These are phyloP conservation scores for Drosophila ogumai DNA, from an alignment of 1,140 invertebrate species.

Conservation along the genomic window DNA sequence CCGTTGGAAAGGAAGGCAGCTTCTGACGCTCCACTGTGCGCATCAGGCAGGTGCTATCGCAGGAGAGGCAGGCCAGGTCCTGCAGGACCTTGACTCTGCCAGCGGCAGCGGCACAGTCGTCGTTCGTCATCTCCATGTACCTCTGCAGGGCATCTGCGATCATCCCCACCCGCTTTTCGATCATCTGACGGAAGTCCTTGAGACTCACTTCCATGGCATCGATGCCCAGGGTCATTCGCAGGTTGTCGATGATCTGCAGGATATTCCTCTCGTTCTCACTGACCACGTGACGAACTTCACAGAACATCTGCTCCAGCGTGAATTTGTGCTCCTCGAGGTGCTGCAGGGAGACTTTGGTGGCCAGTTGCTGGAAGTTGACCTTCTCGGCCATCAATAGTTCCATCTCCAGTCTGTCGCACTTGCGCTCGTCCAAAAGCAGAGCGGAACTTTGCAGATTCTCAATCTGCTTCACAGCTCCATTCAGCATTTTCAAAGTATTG, in stretches of 20 bases:
- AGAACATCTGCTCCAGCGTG: conserved; percentile 87
- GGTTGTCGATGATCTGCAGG: conserved; percentile 88
- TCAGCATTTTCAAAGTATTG: conserved; percentile 26
- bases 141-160: conserved; percentile 88
- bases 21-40: conserved; percentile 86
- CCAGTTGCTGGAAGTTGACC: conserved; percentile 88
- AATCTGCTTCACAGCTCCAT: conserved; percentile 23
- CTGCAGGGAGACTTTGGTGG: conserved; percentile 89
- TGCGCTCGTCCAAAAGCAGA: conserved; percentile 58
- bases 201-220: conserved; percentile 90
- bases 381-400: conserved; percentile 90
- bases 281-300: conserved; percentile 88
- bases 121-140: conserved; percentile 78
- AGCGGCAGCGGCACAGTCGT: conserved; percentile 89
- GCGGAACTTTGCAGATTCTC: conserved; percentile 39
- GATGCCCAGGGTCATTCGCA: conserved; percentile 88
- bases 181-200: conserved; percentile 88
- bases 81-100: conserved; percentile 88
- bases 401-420: conserved; percentile 89
- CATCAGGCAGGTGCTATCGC: conserved; percentile 90
- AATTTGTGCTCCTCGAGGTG: conserved; percentile 89
- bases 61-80: conserved; percentile 90
- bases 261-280: conserved; percentile 87
- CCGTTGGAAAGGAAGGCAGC: conserved; percentile 85
- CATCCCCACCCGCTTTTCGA: conserved; percentile 87